A percentile compares a stretch with the other conserved stretches of the same genome.
Evolutionary conservation across 2,113 vertebrate species (phyloP).

Genomic region (Microtus richardsoni): DNA sequence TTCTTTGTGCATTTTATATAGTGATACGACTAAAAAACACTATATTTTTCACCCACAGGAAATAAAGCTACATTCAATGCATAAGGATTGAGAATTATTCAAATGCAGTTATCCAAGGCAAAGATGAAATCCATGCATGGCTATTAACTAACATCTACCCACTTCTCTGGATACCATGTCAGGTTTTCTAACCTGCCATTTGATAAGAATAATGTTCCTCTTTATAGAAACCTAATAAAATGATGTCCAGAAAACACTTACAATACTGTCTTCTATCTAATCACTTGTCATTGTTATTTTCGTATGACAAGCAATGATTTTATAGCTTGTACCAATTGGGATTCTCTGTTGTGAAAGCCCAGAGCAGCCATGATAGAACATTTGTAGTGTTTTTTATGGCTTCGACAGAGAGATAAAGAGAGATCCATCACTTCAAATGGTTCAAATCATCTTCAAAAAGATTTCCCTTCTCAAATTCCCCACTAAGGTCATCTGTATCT

Average conservation of each 20-base stretch:
- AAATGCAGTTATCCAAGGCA: not conserved
- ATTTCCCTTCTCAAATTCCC: not conserved
- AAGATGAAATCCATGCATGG: not conserved
- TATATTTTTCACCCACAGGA: not conserved
- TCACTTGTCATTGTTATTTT: slow-evolving; percentile 46
- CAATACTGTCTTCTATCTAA: not conserved
- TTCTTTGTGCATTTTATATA: not conserved
- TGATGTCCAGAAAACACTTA: not conserved
- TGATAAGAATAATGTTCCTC: slow-evolving; percentile 4
- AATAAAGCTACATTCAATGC: not conserved
- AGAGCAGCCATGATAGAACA: not conserved
- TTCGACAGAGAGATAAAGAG: not conserved
- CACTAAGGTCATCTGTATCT: not conserved
- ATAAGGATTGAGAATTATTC: not conserved
- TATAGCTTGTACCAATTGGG: not conserved
- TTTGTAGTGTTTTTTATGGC: not conserved
- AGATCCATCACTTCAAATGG: no score
- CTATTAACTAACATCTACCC: not conserved
- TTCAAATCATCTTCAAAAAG: not conserved
- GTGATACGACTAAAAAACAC: not conserved
- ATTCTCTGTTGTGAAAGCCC: not conserved
- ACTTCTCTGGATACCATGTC: not conserved
- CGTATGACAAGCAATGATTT: slow-evolving; percentile 14
- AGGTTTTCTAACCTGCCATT: not conserved
- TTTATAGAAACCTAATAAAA: not conserved